Evolutionary conservation across 2,797 vertebrate species (phyloP), one percentile per base, ranked within the genome.

Genomic region (Hoplostethus mediterraneus): DNA sequence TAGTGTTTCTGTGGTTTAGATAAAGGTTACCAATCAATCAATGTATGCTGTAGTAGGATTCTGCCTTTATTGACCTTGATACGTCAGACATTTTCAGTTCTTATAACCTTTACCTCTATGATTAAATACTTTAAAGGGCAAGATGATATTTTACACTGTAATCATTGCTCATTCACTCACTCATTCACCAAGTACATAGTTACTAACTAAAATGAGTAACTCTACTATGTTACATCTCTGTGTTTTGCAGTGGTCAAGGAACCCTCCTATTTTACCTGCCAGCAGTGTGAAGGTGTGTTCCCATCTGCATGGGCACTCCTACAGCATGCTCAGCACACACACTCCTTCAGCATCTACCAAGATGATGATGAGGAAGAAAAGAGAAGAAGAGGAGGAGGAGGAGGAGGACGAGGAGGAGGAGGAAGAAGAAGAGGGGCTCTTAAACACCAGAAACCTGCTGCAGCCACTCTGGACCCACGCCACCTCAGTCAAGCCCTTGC

Each of bases 331-430:
- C 96, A 96, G 87, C 93, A 95, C 90, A 84, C 73, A 8, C 96
- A 97, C 44, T 90, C 93, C 71, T 91, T 96, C 77, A 94, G 88
- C 88, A 95, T 97, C 88, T 97, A 96, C 90, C 93, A 94, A 33
- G 94, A 93, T 56, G 90, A 91, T 0, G 71, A 76, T 0, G 68
- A 80, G 5, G 5, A 45, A 1, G 79, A 78, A 25, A 5, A 53
- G 30, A 33, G 83, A 79, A 12, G 66, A 21, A 1, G 21, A 21
- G 21, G 21, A 21, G 21, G 21, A 21, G 1, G 21, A 21, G 1
- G 21, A 21, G 1, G 21, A 21, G 21, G 21, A n/a, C n/a, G n/a
- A n/a, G n/a, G n/a, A 21, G 21, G 21, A 21, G 21, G 21, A 21
- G 21, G 21, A 21, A 21, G 21, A 21, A 21, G 21, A 21, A 21